Evolutionary conservation across 2,113 vertebrate species (phyloP).

Genomic region (Notechis scutatus): DNA sequence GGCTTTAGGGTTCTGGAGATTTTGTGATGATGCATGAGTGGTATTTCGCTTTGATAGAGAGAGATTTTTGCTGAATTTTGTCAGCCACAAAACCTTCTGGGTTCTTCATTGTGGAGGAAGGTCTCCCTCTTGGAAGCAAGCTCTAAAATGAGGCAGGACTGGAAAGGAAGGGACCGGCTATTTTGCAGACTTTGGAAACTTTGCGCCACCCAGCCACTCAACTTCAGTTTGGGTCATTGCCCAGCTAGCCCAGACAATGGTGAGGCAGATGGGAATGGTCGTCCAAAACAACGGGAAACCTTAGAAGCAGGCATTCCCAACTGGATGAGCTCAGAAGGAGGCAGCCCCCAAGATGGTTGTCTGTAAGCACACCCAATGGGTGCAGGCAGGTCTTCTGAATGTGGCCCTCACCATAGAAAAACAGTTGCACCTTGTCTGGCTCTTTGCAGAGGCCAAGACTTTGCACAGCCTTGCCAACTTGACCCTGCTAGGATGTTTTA

Average conservation of each 20-base stretch:
- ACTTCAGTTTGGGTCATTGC: not conserved
- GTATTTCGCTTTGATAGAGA: too few species aligned
- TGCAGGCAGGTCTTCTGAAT: not conserved
- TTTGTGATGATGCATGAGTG: too few species aligned
- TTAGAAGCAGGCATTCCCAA: not conserved
- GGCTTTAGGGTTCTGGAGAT: too few species aligned
- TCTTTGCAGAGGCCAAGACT: not conserved
- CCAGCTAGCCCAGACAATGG: not conserved
- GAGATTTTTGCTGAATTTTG: too few species aligned
- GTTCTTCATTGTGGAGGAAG: too few species aligned
- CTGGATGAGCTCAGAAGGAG: not conserved
- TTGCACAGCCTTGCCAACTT: not conserved
- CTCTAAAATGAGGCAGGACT: not conserved
- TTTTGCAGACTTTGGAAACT: not conserved
- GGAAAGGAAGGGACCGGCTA: not conserved
- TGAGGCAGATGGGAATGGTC: not conserved
- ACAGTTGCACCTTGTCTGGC: not conserved
- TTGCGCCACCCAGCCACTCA: too few species aligned
- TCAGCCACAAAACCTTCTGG: too few species aligned
- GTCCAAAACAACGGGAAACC: not conserved
- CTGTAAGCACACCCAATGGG: not conserved
- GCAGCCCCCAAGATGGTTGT: not conserved
- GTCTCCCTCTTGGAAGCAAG: not conserved
- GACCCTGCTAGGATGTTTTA: not conserved
- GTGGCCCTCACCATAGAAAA: not conserved